A percentile compares a stretch with the other conserved stretches of the same genome.
phyloP scores from a whole-genome alignment of 2,888 invertebrate genomes.

The Empis livida region DNA sequence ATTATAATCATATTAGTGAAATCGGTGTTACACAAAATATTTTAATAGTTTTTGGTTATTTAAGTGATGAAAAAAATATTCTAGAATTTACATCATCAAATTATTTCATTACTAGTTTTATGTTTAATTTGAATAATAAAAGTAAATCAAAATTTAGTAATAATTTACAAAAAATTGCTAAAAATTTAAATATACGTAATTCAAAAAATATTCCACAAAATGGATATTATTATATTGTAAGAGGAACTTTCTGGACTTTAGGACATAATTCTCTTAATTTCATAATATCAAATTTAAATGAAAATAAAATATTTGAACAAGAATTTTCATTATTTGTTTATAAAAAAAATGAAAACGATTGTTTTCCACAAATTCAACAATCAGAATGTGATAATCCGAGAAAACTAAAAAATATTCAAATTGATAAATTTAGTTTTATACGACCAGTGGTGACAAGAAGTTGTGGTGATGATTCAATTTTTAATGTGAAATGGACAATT shows the following conservation, averaged over 20 bases:
- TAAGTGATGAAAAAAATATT: neutral
- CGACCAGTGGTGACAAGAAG: slow-evolving; percentile 5
- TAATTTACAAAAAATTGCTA: slow-evolving; percentile 1
- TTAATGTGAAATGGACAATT: slow-evolving; percentile 5
- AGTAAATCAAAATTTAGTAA: neutral
- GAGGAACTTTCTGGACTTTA: neutral
- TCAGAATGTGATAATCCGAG: slow-evolving; percentile 2
- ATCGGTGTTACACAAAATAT: slow-evolving; percentile 2
- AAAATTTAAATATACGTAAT: slow-evolving; percentile 1
- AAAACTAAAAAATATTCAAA: neutral
- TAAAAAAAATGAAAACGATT: neutral
- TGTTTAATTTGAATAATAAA: no score
- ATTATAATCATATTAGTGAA: slow-evolving; percentile 3
- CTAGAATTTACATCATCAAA: no score
- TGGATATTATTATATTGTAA: slow-evolving; percentile 2
- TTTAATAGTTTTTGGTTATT: slow-evolving; percentile 1
- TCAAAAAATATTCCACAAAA: slow-evolving; percentile 1
- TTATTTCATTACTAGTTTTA: no score
- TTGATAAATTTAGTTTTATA: slow-evolving; percentile 4
- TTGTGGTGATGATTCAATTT: slow-evolving; percentile 4
- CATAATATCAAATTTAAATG: neutral
- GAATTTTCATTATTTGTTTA: neutral
- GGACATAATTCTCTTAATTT: slow-evolving; percentile 3
- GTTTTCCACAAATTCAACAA: slow-evolving; percentile 5
- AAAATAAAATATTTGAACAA: neutral